Base-by-base conservation (phyloP, 2,888 invertebrate species). In the Xylocampa areola region DNA sequence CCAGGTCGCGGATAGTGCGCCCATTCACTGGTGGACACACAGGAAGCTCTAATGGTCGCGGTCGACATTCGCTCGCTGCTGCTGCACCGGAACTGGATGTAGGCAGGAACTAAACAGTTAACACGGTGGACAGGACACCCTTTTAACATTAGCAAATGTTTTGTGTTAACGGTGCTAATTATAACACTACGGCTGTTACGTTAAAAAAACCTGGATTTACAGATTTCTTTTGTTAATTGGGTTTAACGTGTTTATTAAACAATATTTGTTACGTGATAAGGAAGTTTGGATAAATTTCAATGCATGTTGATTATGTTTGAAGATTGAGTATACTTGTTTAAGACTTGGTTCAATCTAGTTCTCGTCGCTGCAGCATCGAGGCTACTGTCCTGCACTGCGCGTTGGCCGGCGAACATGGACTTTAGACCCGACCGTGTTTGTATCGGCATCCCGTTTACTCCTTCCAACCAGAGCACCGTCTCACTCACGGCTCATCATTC, bases 1-100 rank as follows among this genome's bases (percentile, higher is more conserved):
- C 79, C 81, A 83, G 82, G 80, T 76, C 83, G 77, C 76, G 74
- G 79, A 76, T 79, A 81, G 76, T 73, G 79, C 80, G 81, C 78
- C 80, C 84, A 86, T 87, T 85, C 85, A 86, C 82, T 79, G 77
- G 73, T 68, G 76, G 79, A 79, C 84, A 76, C 81, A 86, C 90
- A 91, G 92, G 92, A 93, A 92, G 85, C 80, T 76, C 80, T 87
- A 91, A 92, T 91, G 82, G 85, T 74, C 77, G 80, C 80, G 75
- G 73, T 69, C 76, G 77, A 77, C 79, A 79, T 80, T 79, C 68
- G 77, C 75, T 80, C 71, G 69, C 79, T 81, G 73, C 81, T 85
- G 79, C 83, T 81, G 77, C 77, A 84, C 87, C 89, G 90, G 90
- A 91, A 91, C 90, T 85, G 84, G 85, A 86, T 83, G 80, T 85